phyloP scores from a whole-genome alignment of 2,888 invertebrate genomes.

The Nomada hirtipes region DNA sequence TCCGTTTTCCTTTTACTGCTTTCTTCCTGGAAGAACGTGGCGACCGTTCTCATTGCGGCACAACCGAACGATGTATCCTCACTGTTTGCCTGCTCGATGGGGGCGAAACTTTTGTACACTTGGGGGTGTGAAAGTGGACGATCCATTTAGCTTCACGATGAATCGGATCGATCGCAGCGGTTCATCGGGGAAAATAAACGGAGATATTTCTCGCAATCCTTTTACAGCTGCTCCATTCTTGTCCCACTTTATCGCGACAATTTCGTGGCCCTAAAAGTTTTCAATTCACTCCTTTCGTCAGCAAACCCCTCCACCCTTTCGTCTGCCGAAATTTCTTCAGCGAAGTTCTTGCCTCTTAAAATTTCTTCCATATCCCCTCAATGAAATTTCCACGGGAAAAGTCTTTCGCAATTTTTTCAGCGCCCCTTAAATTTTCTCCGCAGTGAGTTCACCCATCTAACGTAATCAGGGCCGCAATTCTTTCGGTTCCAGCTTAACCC shows the following conservation, averaged over 20 bases:
- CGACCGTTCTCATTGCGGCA: not conserved
- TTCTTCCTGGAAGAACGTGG: conserved; percentile 1
- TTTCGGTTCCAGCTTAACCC: not conserved
- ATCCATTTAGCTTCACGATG: not conserved
- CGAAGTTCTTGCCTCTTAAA: not conserved
- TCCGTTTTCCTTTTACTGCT: conserved; percentile 26
- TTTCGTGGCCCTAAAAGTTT: not conserved
- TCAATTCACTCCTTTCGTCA: not conserved
- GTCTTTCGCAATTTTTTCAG: not conserved
- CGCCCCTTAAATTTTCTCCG: not conserved
- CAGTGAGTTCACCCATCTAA: not conserved
- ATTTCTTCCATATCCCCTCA: not conserved
- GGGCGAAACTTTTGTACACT: not conserved
- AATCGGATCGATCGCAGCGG: not conserved
- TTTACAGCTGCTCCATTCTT: no score
- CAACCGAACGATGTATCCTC: not conserved
- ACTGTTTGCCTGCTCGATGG: not conserved
- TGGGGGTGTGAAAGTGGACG: not conserved
- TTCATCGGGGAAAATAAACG: not conserved
- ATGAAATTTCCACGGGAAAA: no score
- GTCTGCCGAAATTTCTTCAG: not conserved
- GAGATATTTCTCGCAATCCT: not conserved
- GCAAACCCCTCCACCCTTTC: not conserved
- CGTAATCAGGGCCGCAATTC: not conserved
- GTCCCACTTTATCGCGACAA: no score